Conservation (phyloP, 2,113 vertebrate species). For the Phalacrocorax pelagicus region DNA sequence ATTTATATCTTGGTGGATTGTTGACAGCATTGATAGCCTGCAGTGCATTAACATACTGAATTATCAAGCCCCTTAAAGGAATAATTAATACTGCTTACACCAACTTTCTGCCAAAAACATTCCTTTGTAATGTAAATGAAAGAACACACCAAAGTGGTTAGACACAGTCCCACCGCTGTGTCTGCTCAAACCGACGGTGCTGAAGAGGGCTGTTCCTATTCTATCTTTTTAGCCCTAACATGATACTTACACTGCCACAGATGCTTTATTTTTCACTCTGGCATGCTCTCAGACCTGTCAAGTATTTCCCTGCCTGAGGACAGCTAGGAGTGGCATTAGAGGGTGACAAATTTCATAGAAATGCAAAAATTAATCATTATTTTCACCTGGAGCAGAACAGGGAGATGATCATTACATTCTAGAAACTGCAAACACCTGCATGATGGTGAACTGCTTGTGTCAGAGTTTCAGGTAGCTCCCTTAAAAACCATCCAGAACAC, state of each 20-base stretch:
- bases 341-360: background rate
- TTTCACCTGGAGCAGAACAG: background rate
- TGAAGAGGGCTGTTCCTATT: background rate
- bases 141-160: background rate
- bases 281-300: background rate
- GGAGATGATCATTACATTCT: background rate
- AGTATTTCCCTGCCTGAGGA: background rate
- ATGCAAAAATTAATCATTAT: background rate
- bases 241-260: background rate
- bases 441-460: background rate
- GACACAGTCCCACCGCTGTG: background rate
- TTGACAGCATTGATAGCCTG: background rate
- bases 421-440: background rate
- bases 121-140: constrained; percentile 58
- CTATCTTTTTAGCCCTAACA: background rate
- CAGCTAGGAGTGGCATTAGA: background rate
- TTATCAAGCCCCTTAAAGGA: constrained; percentile 35
- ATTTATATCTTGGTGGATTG: background rate
- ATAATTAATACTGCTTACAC: constrained; percentile 16
- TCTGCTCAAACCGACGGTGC: background rate
- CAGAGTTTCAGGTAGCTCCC: background rate
- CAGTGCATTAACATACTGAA: background rate
- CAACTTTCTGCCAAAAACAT: constrained; percentile 17
- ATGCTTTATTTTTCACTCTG: background rate
- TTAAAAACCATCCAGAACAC: background rate